A percentile compares a stretch with the other conserved stretches of the same genome.
Conservation (phyloP, 2,113 vertebrate genomes). For the Oreochromis spilurus region DNA sequence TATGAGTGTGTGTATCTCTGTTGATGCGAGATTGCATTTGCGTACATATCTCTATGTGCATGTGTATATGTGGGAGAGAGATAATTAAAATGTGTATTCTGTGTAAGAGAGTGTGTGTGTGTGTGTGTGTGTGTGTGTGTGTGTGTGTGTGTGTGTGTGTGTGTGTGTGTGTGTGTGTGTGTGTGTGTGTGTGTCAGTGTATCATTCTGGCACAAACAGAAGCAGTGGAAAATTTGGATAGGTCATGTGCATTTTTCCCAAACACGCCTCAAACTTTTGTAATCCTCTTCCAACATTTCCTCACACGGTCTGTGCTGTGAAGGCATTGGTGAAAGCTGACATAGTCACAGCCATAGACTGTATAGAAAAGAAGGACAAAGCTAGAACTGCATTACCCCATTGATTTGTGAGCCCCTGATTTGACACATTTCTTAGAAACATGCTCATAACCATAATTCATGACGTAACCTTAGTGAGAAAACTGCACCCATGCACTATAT, state of each 20-base stretch:
- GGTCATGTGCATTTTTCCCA: conserved; percentile 2
- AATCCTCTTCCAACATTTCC: conserved; percentile 33
- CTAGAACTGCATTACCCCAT: background rate
- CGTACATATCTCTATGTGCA: background rate
- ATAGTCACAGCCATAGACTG: background rate
- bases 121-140: background rate
- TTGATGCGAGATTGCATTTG: background rate
- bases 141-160: background rate
- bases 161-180: background rate
- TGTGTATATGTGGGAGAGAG: background rate
- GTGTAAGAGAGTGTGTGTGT: background rate
- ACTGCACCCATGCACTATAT: background rate
- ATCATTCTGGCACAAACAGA: conserved; percentile 1
- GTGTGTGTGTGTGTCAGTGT: background rate
- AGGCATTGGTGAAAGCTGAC: background rate
- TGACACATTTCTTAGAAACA: background rate
- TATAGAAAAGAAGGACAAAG: background rate
- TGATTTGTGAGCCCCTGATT: background rate
- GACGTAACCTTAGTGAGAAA: background rate
- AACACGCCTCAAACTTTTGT: conserved; percentile 5
- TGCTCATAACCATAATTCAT: background rate
- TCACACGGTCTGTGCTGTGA: background rate
- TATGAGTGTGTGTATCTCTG: background rate
- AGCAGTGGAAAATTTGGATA: conserved; percentile 11
- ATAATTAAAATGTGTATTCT: background rate